Base-by-base conservation (phyloP, 1,140 invertebrate species). In the Drosophila kikkawai region DNA sequence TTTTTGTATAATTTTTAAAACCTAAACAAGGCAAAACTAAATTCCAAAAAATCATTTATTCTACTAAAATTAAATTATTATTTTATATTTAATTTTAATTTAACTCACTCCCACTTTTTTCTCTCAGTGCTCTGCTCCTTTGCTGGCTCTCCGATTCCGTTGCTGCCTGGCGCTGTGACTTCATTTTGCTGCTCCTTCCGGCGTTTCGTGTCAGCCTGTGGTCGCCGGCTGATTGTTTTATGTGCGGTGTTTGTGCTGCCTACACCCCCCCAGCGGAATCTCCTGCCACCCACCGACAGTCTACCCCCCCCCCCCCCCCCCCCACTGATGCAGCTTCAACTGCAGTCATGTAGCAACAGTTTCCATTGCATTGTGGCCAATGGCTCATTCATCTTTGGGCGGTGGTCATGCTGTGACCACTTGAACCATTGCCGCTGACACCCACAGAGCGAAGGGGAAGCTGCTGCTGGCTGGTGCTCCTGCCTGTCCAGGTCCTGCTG, bases 141-240 rank as follows among this genome's bases (percentile, higher is more conserved):
- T 51, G 17, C 41, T 29, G 66, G 9, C 29, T 48, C 29, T 70
- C 44, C 15, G 39, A 22, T 67, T 34, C 41, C 26, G 34, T 47
- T 56, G 56, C 34, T 61, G 59, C 22, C 64, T 32, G 42, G 59
- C 61, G 34, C 77, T 84, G 73, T 75, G 82, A 85, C 82, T 81
- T 75, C 82, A 86, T 85, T 85, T 86, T 81, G 74, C 75, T 75
- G 80, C 73, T 74, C 77, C 78, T 79, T 86, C 82, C 82, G 75
- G 78, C 74, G 51, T 71, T 74, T 81, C 74, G 78, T 81, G 82
- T 79, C 82, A 87, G 79, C 71, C 64, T 82, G 79, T 71, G 76
- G 83, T 87, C 77, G 83, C 70, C 80, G 69, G 56, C 67, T 87
- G 83, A 86, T 86, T 87, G 83, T 87, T 86, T 82, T 86, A 86